Percentiles rank a stretch among this genome's conserved stretches.
Evolutionary conservation across 1,140 invertebrate genomes (phyloP).

Genomic region (Anastrepha ludens): DNA sequence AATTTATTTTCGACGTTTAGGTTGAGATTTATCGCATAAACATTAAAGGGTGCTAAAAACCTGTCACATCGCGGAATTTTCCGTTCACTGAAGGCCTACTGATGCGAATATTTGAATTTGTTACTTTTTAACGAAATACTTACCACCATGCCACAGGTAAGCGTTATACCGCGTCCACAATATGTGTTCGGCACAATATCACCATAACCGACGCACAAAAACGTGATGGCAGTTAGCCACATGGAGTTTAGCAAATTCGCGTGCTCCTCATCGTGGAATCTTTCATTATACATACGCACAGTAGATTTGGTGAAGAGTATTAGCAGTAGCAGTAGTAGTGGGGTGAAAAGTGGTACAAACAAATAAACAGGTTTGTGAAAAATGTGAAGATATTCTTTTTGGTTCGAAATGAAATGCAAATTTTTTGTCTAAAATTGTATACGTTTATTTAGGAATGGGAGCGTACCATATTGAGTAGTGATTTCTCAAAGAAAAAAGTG

Average conservation of each 20-base stretch:
- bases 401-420: background rate
- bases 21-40: conserved; percentile 27
- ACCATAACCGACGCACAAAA: conserved; percentile 86
- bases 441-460: too few species aligned
- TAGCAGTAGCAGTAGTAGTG: conserved; percentile 55
- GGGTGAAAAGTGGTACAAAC: conserved; percentile 74
- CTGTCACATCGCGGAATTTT: background rate
- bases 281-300: conserved; percentile 71
- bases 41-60: background rate
- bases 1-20: background rate
- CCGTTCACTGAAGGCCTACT: background rate
- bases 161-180: conserved; percentile 92
- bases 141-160: conserved; percentile 95
- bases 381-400: conserved; percentile 57
- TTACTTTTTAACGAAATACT: conserved; percentile 75
- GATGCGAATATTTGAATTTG: background rate
- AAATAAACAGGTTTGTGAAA: conserved; percentile 74
- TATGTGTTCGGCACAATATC: conserved; percentile 97
- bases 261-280: conserved; percentile 91
- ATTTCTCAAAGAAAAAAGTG: background rate
- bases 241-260: conserved; percentile 93
- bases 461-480: background rate
- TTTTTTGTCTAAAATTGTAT: background rate
- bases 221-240: conserved; percentile 94
- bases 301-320: conserved; percentile 32